Percentiles rank a stretch among this genome's conserved stretches.
Conservation (phyloP, 2,113 vertebrate species). For the Triplophysa dalaica region DNA sequence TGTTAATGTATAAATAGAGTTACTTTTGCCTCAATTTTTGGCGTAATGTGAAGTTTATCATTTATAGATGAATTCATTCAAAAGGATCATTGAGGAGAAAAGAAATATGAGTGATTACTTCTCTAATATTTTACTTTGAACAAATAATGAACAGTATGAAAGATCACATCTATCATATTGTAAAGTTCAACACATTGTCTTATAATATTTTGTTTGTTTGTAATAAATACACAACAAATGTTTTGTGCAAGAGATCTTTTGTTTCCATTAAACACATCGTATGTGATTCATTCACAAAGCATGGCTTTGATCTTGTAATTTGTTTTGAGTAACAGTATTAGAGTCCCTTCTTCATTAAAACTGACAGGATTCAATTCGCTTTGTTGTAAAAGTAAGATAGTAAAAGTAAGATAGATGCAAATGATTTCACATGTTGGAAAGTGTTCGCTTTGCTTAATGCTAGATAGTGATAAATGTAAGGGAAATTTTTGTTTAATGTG, state of each 20-base stretch:
- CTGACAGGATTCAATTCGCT: neutral
- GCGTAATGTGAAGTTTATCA: neutral
- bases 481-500: neutral
- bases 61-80: neutral
- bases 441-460: neutral
- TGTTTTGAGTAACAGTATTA: conserved; percentile 4
- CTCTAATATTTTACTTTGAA: neutral
- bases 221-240: neutral
- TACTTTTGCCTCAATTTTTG: no score
- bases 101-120: neutral
- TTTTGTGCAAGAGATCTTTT: neutral
- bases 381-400: neutral
- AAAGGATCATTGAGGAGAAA: neutral
- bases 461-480: neutral
- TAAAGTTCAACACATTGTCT: neutral
- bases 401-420: neutral
- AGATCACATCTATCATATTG: neutral
- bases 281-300: conserved; percentile 4
- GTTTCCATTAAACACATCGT: neutral
- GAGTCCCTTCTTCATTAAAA: neutral
- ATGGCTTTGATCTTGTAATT: conserved; percentile 8
- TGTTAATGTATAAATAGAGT: no score
- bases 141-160: no score
- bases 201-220: neutral
- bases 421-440: neutral